A percentile compares a stretch with the other conserved stretches of the same genome.
Evolutionary conservation across 1,140 invertebrate genomes (phyloP).

Genomic region (Drosophila ercepeae): DNA sequence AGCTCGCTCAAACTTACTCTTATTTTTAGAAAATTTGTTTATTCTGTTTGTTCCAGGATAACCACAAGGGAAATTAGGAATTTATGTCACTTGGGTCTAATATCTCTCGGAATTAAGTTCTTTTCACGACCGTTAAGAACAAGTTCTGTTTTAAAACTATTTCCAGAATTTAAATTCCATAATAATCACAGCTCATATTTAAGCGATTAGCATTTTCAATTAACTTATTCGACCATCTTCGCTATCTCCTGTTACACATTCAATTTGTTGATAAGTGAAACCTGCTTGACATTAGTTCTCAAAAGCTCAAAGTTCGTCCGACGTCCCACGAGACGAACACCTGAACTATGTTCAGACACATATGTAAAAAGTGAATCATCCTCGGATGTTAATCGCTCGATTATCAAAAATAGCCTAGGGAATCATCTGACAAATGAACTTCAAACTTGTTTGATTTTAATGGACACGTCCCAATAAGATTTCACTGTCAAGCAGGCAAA

Average conservation of each 20-base stretch:
- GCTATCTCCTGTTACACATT: neutral
- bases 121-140: neutral
- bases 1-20: too few species aligned
- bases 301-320: slow-evolving; percentile 7
- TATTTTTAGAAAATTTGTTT: too few species aligned
- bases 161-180: neutral
- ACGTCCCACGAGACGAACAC: neutral
- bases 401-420: neutral
- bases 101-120: neutral
- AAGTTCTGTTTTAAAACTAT: neutral
- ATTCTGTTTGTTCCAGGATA: too few species aligned
- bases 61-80: too few species aligned
- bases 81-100: too few species aligned
- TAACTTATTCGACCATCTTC: neutral
- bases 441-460: neutral
- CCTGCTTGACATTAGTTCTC: neutral
- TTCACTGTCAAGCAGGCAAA: too few species aligned
- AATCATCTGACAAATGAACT: neutral
- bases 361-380: slow-evolving; percentile 3
- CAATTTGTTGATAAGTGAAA: neutral
- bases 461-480: neutral
- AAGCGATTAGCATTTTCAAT: neutral
- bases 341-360: slow-evolving; percentile 4
- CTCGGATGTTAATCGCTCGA: neutral
- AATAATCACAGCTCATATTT: neutral